Evolutionary conservation across 2,888 invertebrate genomes (phyloP).

Genomic region (Troilus luridus): DNA sequence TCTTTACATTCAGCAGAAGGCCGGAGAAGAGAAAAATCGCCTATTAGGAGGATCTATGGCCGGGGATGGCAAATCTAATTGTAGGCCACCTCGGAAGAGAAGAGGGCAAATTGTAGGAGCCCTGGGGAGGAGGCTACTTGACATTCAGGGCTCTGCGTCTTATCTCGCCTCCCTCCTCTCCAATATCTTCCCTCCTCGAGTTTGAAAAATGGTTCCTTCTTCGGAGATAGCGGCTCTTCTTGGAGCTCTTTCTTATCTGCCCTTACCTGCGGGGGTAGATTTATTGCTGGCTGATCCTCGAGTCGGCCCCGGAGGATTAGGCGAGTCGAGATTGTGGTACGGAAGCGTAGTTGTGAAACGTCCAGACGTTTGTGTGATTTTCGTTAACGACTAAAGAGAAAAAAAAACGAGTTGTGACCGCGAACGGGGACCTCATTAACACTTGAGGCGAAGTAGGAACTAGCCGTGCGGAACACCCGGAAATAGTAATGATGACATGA

Average conservation of each 20-base stretch:
- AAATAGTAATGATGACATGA: background rate
- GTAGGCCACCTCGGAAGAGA: background rate
- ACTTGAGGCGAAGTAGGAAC: background rate
- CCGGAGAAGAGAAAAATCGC: background rate
- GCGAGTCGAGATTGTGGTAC: background rate
- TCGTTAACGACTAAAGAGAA: background rate
- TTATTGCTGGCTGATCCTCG: slow-evolving; percentile 26
- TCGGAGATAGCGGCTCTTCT: slow-evolving; percentile 14
- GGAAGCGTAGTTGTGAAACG: background rate
- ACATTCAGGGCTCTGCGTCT: background rate
- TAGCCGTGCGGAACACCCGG: background rate
- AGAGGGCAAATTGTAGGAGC: slow-evolving; percentile 30
- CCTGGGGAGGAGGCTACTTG: background rate
- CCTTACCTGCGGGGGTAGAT: slow-evolving; percentile 11
- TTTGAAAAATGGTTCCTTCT: slow-evolving; percentile 43
- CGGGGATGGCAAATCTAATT: slow-evolving; percentile 1
- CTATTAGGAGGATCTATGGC: slow-evolving; percentile 7
- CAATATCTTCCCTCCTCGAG: slow-evolving; percentile 19
- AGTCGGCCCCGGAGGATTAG: slow-evolving; percentile 6
- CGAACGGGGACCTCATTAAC: background rate
- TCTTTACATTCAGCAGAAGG: background rate
- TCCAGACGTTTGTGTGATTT: background rate
- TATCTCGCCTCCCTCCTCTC: background rate
- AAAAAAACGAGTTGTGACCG: background rate
- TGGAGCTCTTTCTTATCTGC: slow-evolving; percentile 31